Conservation (phyloP, 2,888 invertebrate species). For the Limnephilus lunatus region DNA sequence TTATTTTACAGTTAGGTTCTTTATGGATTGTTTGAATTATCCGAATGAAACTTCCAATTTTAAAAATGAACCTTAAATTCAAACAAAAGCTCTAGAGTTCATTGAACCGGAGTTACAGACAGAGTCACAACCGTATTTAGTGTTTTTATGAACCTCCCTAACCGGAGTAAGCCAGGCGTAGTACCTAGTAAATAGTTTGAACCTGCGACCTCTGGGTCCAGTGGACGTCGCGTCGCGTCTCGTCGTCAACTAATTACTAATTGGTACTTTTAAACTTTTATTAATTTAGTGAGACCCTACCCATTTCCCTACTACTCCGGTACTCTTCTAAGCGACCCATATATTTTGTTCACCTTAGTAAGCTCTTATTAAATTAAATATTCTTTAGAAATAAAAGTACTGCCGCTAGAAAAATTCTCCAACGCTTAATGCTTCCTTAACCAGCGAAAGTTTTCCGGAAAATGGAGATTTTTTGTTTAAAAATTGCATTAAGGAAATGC, state of each 20-base stretch:
- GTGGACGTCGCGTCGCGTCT: background rate
- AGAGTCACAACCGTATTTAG: no score
- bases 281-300: background rate
- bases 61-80: no score
- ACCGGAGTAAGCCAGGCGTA: no score
- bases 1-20: no score
- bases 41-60: no score
- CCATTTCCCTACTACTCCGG: background rate
- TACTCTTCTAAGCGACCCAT: background rate
- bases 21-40: no score
- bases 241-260: background rate
- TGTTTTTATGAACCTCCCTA: no score
- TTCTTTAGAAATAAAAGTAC: background rate
- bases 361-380: background rate
- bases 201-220: background rate
- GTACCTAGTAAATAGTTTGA: background rate
- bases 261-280: background rate
- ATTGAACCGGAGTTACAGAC: no score
- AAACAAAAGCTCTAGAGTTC: no score
- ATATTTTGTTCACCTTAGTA: background rate
- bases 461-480: background rate
- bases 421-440: background rate
- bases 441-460: constrained; percentile 12
- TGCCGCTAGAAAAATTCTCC: background rate
- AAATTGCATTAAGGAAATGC: constrained; percentile 36